Evolutionary conservation across 2,113 vertebrate genomes (phyloP).

Genomic region (Vicugna pacos): DNA sequence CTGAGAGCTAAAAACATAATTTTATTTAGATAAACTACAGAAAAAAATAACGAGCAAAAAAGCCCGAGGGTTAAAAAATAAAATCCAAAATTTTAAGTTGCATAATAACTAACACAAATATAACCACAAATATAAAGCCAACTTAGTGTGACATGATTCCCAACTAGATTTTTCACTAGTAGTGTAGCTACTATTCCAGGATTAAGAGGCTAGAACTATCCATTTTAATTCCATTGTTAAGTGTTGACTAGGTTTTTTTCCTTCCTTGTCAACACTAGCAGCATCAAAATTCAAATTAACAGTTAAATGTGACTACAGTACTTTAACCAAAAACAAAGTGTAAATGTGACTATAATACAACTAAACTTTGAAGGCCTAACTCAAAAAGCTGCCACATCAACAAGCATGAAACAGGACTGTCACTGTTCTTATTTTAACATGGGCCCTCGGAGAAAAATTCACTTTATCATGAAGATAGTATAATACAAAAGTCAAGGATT

Average conservation of each 20-base stretch:
- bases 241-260: background rate
- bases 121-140: background rate
- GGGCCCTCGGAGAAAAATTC: background rate
- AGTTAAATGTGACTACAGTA: background rate
- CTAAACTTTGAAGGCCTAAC: background rate
- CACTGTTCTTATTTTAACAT: background rate
- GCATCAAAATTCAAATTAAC: background rate
- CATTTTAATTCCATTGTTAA: background rate
- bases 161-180: background rate
- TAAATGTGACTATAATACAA: background rate
- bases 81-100: background rate
- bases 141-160: background rate
- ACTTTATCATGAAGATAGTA: background rate
- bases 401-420: background rate
- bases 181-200: background rate
- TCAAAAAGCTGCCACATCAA: background rate
- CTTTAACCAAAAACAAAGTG: too few species aligned
- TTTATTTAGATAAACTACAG: background rate
- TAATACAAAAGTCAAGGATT: slow-evolving; percentile 27
- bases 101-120: background rate
- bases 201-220: slow-evolving; percentile 3
- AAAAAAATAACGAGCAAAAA: slow-evolving; percentile 10
- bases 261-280: background rate
- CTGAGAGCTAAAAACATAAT: background rate
- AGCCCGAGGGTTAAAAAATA: background rate